These are phyloP conservation scores for Choloepus didactylus DNA, from an alignment of 2,797 vertebrate genomes.

Conservation along the genomic window DNA sequence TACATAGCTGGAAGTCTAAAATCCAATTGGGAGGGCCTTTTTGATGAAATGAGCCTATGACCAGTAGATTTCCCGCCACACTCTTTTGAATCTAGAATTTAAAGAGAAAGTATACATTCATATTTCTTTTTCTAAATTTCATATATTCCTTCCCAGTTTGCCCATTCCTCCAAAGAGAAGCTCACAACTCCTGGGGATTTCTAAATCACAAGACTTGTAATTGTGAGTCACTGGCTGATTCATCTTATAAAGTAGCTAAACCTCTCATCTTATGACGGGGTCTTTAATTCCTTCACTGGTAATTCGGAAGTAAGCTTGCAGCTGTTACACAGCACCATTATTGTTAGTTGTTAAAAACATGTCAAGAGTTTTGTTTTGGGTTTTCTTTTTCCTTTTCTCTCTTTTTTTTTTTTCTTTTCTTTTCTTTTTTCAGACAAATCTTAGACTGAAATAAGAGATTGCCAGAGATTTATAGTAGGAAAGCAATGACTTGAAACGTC, in stretches of 20 bases:
- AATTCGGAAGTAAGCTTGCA: constrained; percentile 66
- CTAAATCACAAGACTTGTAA: constrained; percentile 62
- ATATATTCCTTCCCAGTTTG: constrained; percentile 6
- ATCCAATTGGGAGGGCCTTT: background rate
- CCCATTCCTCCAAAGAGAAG: constrained; percentile 16
- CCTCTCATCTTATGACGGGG: constrained; percentile 55
- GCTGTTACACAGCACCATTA: constrained; percentile 68
- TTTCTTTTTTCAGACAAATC: background rate
- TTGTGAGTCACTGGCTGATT: constrained; percentile 78
- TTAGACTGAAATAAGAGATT: constrained; percentile 63
- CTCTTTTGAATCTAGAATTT: constrained; percentile 24
- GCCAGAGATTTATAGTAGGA: constrained; percentile 55
- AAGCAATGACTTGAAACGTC: constrained; percentile 61
- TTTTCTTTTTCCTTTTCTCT: too few relatives aligned
- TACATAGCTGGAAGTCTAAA: background rate
- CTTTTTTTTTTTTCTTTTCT: background rate
- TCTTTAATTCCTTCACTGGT: constrained; percentile 49
- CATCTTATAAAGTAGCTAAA: constrained; percentile 71
- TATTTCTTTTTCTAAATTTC: background rate
- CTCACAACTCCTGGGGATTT: constrained; percentile 15
- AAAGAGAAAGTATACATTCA: constrained; percentile 20
- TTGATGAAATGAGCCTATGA: background rate
- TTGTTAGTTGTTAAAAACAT: constrained; percentile 67
- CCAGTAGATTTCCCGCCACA: background rate
- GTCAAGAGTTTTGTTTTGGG: constrained; percentile 63